These are phyloP conservation scores for Toxotes jaculatrix DNA, from an alignment of 2,113 vertebrate genomes.

Conservation along the genomic window DNA sequence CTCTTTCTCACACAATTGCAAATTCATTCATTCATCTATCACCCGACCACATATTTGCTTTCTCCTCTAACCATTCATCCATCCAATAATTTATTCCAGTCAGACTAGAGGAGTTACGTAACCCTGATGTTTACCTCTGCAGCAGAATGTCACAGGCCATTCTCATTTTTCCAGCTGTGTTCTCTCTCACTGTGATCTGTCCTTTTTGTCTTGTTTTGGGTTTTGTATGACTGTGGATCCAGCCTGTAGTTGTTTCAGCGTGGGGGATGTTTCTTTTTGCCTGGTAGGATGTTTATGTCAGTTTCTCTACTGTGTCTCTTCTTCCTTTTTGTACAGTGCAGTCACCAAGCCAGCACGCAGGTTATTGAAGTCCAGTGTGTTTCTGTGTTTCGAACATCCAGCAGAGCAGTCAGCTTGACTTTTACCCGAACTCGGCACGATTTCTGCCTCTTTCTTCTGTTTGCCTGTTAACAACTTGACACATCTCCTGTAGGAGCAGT, in stretches of 20 bases:
- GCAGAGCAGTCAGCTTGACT: slow-evolving; percentile 35
- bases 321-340: neutral
- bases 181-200: slow-evolving; percentile 46
- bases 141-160: slow-evolving; percentile 92
- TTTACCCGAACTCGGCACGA: slow-evolving; percentile 34
- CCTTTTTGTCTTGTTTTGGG: slow-evolving; percentile 28
- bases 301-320: slow-evolving; percentile 19
- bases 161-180: slow-evolving; percentile 71
- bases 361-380: slow-evolving; percentile 36
- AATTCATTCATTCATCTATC: slow-evolving; percentile 16
- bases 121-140: slow-evolving; percentile 87
- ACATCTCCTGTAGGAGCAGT: slow-evolving; percentile 37
- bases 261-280: neutral
- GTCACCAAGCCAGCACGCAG: slow-evolving; percentile 5
- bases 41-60: neutral
- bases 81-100: slow-evolving; percentile 16
- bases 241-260: slow-evolving; percentile 25
- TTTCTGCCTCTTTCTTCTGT: slow-evolving; percentile 25
- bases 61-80: neutral
- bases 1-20: neutral
- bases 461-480: slow-evolving; percentile 34
- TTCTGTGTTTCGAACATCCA: slow-evolving; percentile 7
- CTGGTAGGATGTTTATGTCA: slow-evolving; percentile 17
- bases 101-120: slow-evolving; percentile 53
- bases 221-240: slow-evolving; percentile 32